phyloP scores from a whole-genome alignment of 2,888 invertebrate genomes.

The Parelbella ahira region DNA sequence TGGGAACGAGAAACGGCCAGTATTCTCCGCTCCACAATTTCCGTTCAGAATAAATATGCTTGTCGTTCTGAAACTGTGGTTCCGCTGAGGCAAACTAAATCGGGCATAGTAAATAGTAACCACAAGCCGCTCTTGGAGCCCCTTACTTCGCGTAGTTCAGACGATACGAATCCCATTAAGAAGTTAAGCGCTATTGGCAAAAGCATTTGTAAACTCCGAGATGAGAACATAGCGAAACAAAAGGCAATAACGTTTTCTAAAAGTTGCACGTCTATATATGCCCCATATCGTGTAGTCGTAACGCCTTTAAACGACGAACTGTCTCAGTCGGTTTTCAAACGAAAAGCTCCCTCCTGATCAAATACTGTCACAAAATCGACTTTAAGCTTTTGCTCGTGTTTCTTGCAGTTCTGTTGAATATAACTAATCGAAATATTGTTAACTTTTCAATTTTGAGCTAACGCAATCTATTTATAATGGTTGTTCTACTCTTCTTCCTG shows the following conservation, averaged over 20 bases:
- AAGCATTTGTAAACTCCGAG: conserved; percentile 64
- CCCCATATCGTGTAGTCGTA: conserved; percentile 60
- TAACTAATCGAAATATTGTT: not conserved
- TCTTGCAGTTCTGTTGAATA: not conserved
- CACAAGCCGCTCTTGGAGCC: conserved; percentile 46
- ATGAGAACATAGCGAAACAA: conserved; percentile 54
- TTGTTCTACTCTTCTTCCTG: conserved; percentile 8
- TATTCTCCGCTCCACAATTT: conserved; percentile 71
- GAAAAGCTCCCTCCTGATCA: conserved; percentile 32
- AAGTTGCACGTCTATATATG: conserved; percentile 63
- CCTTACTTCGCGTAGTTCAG: conserved; percentile 44
- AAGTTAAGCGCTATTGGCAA: conserved; percentile 69
- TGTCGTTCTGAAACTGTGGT: conserved; percentile 47
- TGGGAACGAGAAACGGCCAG: conserved; percentile 81
- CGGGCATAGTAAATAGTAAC: conserved; percentile 45
- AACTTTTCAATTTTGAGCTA: not conserved
- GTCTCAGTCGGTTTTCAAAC: conserved; percentile 38
- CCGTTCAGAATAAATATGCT: conserved; percentile 62
- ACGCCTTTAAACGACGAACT: conserved; percentile 58
- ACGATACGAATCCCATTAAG: conserved; percentile 57
- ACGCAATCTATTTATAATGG: not conserved
- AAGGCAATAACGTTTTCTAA: conserved; percentile 63
- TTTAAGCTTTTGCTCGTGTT: conserved; percentile 14
- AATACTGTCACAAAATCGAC: conserved; percentile 16
- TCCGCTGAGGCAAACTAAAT: conserved; percentile 56